Evolutionary conservation across 2,888 invertebrate species (phyloP).

Genomic region (Lithophane ornitopus): DNA sequence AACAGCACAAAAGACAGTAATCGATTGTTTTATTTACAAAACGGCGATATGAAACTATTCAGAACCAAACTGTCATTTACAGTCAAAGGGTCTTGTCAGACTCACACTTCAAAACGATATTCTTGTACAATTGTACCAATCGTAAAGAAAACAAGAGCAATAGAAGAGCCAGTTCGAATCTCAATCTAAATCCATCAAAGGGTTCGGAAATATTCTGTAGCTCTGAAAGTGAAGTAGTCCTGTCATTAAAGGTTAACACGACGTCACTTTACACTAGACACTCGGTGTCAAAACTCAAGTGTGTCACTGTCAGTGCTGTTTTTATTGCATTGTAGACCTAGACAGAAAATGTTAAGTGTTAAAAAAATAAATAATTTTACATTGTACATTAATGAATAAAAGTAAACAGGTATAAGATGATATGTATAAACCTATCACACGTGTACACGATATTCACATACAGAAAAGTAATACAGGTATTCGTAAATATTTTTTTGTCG

Average conservation of each 20-base stretch:
- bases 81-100: neutral
- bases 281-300: neutral
- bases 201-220: neutral
- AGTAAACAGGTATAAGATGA: neutral
- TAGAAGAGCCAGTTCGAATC: neutral
- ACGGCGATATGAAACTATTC: too few species aligned
- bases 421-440: neutral
- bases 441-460: neutral
- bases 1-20: neutral
- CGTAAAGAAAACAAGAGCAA: neutral
- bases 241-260: neutral
- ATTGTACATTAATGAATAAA: neutral
- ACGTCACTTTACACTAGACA: neutral
- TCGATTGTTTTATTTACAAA: neutral
- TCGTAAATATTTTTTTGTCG: neutral
- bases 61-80: neutral
- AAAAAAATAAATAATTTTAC: too few species aligned
- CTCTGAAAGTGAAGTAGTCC: neutral
- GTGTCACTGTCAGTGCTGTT: neutral
- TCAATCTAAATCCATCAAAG: slow-evolving; percentile 25
- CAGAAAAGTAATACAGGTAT: neutral
- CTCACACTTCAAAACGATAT: neutral
- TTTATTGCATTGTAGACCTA: neutral
- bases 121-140: too few species aligned
- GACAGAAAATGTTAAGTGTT: neutral